Percentiles rank a stretch among this genome's conserved stretches.
These are phyloP conservation scores for Hippocampus barbouri DNA, from an alignment of 2,113 vertebrate genomes.

Conservation along the genomic window DNA sequence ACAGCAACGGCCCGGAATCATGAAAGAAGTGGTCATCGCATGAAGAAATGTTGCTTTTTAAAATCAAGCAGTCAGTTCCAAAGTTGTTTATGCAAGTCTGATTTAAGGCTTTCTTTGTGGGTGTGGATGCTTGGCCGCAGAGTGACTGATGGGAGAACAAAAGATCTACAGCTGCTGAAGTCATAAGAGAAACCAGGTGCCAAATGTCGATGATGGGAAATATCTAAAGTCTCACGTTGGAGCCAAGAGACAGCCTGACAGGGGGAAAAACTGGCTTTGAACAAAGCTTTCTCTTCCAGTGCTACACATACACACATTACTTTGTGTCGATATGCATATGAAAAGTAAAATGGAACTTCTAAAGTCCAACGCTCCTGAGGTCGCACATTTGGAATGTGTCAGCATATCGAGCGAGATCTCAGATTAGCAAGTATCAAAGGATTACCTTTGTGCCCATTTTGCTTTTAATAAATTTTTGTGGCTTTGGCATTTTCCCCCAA, in stretches of 20 bases:
- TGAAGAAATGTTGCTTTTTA: slow-evolving; percentile 64
- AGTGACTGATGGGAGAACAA: slow-evolving; percentile 69
- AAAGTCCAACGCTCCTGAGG: not conserved
- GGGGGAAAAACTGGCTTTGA: slow-evolving; percentile 37
- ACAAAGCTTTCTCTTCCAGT: slow-evolving; percentile 40
- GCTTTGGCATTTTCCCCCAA: not conserved
- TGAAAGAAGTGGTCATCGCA: slow-evolving; percentile 59
- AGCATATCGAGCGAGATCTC: not conserved
- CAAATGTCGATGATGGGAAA: slow-evolving; percentile 73
- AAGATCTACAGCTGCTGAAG: slow-evolving; percentile 72
- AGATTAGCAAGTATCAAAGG: not conserved
- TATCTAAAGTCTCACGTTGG: slow-evolving; percentile 58
- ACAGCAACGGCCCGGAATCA: slow-evolving; percentile 31
- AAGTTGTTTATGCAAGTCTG: slow-evolving; percentile 43
- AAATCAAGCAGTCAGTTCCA: slow-evolving; percentile 55
- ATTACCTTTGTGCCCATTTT: not conserved
- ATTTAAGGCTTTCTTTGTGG: slow-evolving; percentile 65
- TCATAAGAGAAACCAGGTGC: slow-evolving; percentile 74
- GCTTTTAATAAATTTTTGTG: not conserved
- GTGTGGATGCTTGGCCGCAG: slow-evolving; percentile 64
- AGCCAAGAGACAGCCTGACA: slow-evolving; percentile 42
- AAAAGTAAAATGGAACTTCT: slow-evolving; percentile 1
- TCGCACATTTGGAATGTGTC: not conserved
- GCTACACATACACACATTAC: slow-evolving; percentile 16
- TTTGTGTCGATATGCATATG: slow-evolving; percentile 33